Base-by-base conservation (phyloP, 2,888 invertebrate species). In the Strigamia maritima region DNA sequence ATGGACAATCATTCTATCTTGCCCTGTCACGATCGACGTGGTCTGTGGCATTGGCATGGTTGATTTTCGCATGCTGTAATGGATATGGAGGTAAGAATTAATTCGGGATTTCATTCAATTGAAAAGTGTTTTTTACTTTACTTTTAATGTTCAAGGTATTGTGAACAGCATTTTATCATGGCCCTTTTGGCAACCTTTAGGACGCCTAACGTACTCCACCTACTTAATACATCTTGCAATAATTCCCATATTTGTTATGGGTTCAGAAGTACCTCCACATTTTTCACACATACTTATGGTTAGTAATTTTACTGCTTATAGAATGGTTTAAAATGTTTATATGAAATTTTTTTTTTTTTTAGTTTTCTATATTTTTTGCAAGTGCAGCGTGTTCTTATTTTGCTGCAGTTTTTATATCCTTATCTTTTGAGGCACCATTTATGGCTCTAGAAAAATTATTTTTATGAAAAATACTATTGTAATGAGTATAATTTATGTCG, bases 41-140 rank as follows among this genome's bases (percentile, higher is more conserved):
- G 89, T 85, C 86, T 0, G 78, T 86, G 2, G 86, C 86, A 2
- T 81, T 89, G 14, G 84, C 84, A 49, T 89, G 89, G 89, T 85
- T 89, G 8, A 86, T 89, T 75, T 87, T 87, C 82, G 87, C 87
- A 54, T 89, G 89, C 81, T 84, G 85, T 24, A 84, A 86, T 75
- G 89, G 89, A 38, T 85, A 87, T 82, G 89, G 88, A 84, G 88
- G 88, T 78, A 78, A 10, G 16, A 44, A 2, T 6, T 44, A 44
- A 7, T 14, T 38, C 38, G 10, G 10, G 6, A 38, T 8, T 8
- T 38, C n/a, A 38, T 38, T 38, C 16, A 12, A 14, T n/a, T n/a
- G n/a, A 12, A 54, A 7, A 12, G 6, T 54, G 16, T 16, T 12
- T 16, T 54, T 10, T 38, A 2, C 10, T 44, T 44, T 44, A 19